These are phyloP conservation scores for Eira barbara DNA, from an alignment of 2,113 vertebrate species.

Conservation along the genomic window DNA sequence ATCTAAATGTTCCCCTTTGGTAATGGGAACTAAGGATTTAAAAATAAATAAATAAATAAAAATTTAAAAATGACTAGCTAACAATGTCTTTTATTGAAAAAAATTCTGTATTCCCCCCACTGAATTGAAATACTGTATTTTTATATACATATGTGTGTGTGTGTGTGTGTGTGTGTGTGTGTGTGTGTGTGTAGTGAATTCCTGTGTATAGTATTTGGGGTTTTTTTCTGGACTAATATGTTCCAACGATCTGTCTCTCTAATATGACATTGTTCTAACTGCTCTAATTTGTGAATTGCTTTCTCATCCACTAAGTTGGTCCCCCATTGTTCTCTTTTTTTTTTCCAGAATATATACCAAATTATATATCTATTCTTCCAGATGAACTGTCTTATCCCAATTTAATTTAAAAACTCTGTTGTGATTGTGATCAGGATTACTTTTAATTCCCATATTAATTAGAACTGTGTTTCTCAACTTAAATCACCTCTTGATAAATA, in stretches of 20 bases:
- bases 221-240: slow-evolving; percentile 10
- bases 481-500: not conserved
- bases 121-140: slow-evolving; percentile 23
- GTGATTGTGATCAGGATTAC: not conserved
- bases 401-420: not conserved
- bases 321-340: not conserved
- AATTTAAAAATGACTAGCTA: not conserved
- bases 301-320: not conserved
- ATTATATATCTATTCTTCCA: slow-evolving; percentile 7
- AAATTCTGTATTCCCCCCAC: not conserved
- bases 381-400: not conserved
- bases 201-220: not conserved
- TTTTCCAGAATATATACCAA: not conserved
- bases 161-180: no score
- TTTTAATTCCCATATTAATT: slow-evolving; percentile 33
- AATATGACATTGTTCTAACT: not conserved
- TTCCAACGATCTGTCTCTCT: not conserved
- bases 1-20: no score
- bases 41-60: no score
- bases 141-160: not conserved
- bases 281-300: slow-evolving; percentile 3
- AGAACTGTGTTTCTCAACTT: slow-evolving; percentile 6
- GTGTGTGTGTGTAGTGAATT: not conserved
- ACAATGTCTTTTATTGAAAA: not conserved
- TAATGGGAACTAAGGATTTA: no score